Conservation (phyloP, 2,797 vertebrate species). For the Darevskia nairensis region DNA sequence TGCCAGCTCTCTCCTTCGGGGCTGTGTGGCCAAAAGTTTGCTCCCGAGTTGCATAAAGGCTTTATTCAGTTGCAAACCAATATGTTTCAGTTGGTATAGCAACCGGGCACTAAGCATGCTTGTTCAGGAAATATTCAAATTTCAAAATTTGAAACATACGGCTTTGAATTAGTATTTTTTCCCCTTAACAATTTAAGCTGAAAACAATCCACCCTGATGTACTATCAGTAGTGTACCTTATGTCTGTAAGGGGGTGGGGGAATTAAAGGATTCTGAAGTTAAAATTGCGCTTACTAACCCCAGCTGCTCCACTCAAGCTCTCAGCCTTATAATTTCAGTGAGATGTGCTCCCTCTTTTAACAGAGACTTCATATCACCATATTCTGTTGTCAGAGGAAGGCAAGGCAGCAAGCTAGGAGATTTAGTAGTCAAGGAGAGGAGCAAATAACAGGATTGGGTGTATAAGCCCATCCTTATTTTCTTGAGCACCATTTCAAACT, state of each 20-base stretch:
- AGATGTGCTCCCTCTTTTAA: not conserved
- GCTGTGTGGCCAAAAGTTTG: not conserved
- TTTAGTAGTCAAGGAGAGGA: no score
- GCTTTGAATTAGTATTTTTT: not conserved
- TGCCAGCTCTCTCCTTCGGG: not conserved
- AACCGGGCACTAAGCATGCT: not conserved
- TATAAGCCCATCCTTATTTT: no score
- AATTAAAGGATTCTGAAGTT: not conserved
- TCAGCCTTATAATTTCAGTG: no score
- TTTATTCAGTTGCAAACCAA: not conserved
- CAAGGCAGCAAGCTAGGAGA: no score
- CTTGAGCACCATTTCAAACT: no score
- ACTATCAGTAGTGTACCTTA: no score
- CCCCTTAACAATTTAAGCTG: not conserved
- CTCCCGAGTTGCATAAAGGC: not conserved
- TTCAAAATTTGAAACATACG: not conserved
- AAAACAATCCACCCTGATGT: not conserved
- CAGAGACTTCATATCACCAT: no score
- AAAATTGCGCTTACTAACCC: not conserved
- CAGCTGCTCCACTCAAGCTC: not conserved
- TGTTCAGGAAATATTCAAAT: conserved; percentile 1
- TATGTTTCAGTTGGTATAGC: conserved; percentile 18
- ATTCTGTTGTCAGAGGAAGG: no score
- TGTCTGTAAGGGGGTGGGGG: no score
- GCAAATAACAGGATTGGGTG: no score